Evolutionary conservation across 35 echinoderm and acorn worm species (phyloP).

Genomic region (Apostichopus californicus): DNA sequence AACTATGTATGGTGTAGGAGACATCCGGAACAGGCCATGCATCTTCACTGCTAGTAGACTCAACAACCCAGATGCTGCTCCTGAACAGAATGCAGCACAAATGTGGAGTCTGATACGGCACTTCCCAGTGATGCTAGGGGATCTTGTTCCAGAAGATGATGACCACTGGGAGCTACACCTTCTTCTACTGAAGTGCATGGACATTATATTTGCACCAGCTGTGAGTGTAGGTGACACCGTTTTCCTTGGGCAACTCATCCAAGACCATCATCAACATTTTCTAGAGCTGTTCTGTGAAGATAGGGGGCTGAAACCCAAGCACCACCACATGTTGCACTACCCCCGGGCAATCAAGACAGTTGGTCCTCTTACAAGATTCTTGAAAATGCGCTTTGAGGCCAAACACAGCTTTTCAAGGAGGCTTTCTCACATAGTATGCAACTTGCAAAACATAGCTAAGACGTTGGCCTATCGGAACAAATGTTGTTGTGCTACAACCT

Average conservation of each 20-base stretch:
- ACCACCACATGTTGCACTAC: slow-evolving; percentile 59
- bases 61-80: slow-evolving; percentile 43
- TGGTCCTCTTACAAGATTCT: slow-evolving; percentile 46
- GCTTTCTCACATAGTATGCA: slow-evolving; percentile 64
- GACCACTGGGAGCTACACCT: slow-evolving; percentile 61
- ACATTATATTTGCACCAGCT: slow-evolving; percentile 63
- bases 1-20: slow-evolving; percentile 34
- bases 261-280: slow-evolving; percentile 46
- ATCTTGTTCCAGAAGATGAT: slow-evolving; percentile 56
- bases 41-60: not conserved
- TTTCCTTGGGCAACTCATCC: slow-evolving; percentile 52
- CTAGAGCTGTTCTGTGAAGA: slow-evolving; percentile 17
- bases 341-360: slow-evolving; percentile 5
- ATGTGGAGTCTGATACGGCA: slow-evolving; percentile 62
- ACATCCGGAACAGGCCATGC: slow-evolving; percentile 35
- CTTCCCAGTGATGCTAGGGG: slow-evolving; percentile 37
- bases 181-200: slow-evolving; percentile 48
- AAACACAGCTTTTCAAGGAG: slow-evolving; percentile 58
- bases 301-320: slow-evolving; percentile 58
- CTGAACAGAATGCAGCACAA: slow-evolving; percentile 68
- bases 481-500: slow-evolving; percentile 68
- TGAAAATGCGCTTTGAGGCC: slow-evolving; percentile 68
- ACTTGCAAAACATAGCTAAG: slow-evolving; percentile 74
- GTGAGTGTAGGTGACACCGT: slow-evolving; percentile 41
- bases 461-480: slow-evolving; percentile 64